Conservation (phyloP, 92 coral and sea anemone species). For the Montipora capitata region DNA sequence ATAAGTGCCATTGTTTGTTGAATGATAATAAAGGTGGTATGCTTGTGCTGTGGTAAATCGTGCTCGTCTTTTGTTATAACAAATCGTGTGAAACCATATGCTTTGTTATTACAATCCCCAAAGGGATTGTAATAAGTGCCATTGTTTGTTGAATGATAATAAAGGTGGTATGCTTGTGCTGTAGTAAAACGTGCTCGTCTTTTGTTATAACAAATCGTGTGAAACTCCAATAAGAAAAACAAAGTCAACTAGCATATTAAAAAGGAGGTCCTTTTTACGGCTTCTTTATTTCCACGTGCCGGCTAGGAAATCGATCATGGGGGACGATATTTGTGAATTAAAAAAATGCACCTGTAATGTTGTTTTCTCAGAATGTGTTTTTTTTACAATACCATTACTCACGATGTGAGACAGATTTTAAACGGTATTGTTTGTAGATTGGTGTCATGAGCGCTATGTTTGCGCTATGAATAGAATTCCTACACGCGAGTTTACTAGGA, state of each 20-base stretch:
- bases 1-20: no score
- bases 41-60: no score
- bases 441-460: not conserved
- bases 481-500: not conserved
- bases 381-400: no score
- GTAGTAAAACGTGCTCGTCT: not conserved
- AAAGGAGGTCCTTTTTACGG: not conserved
- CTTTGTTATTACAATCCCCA: not conserved
- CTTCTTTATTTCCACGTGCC: not conserved
- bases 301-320: no score
- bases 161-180: not conserved
- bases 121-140: not conserved
- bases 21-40: no score
- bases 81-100: no score
- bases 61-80: no score
- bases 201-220: not conserved
- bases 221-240: not conserved
- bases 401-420: no score
- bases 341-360: no score
- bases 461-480: slow-evolving; percentile 12
- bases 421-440: not conserved
- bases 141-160: not conserved
- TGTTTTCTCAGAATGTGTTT: no score
- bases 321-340: no score
- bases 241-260: not conserved